phyloP scores from a whole-genome alignment of 1,140 invertebrate species.

The Drosophila santomea region DNA sequence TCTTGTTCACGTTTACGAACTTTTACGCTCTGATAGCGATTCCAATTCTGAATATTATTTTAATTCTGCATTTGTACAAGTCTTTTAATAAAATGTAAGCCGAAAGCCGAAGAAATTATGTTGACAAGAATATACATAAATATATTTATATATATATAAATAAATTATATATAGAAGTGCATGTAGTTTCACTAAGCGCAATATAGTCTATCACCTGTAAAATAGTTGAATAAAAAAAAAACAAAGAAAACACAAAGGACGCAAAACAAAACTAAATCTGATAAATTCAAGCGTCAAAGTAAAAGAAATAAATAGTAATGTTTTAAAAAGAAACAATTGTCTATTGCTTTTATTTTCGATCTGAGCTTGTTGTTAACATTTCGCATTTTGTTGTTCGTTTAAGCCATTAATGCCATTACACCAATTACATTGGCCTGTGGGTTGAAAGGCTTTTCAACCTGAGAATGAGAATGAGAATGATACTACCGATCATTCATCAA shows the following conservation, averaged over 20 bases:
- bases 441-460: neutral
- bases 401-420: too few species aligned
- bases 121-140: conserved; percentile 42
- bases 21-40: conserved; percentile 17
- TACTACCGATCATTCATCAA: conserved; percentile 11
- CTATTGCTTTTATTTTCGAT: too few species aligned
- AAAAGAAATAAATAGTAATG: conserved; percentile 64
- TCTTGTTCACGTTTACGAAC: conserved; percentile 13
- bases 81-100: conserved; percentile 49
- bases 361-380: too few species aligned
- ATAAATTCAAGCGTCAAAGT: conserved; percentile 37
- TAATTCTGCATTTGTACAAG: conserved; percentile 43
- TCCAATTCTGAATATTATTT: conserved; percentile 1
- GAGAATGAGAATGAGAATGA: too few species aligned
- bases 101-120: conserved; percentile 59
- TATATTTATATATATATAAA: conserved; percentile 32
- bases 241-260: neutral
- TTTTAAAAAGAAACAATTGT: conserved; percentile 47
- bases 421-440: too few species aligned
- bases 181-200: conserved; percentile 72
- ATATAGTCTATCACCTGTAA: conserved; percentile 76
- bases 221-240: conserved; percentile 53
- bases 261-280: conserved; percentile 13
- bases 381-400: too few species aligned
- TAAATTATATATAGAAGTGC: conserved; percentile 54